Evolutionary conservation across 2,797 vertebrate species (phyloP), one percentile per base, ranked within the genome.

Genomic region (Tapera naevia): DNA sequence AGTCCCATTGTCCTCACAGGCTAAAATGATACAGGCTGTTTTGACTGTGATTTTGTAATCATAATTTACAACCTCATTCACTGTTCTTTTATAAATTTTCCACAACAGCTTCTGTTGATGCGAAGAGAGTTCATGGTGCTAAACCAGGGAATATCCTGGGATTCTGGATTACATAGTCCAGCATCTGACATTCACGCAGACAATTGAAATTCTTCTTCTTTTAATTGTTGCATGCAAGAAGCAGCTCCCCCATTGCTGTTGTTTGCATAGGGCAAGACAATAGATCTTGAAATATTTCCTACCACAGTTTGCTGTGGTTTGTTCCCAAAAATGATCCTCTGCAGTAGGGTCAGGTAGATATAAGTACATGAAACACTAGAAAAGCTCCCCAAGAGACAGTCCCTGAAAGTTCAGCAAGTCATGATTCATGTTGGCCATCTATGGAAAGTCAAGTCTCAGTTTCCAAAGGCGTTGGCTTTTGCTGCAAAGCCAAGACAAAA

Each of bases 1-100:
- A 48, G 7, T 22, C 17, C 37, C 9, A 17, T 41, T n/a, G 30
- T 81, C 28, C 57, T 43, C 7, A 25, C 0, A 46, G 5, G 4
- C 1, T 69, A 39, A 14, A 41, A 86, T 0, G 2, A 43, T 39
- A n/a, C 3, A 27, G 8, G 11, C 10, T 64, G 7, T 7, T 80
- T 53, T 7, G 8, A 50, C 33, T 24, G 16, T 43, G 64, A 62
- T 88, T 83, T 85, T 85, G 45, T 15, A 74, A 76, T 12, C 32
- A 56, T 62, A 62, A 23, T 48, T 65, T 73, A 9, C 4, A 19
- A 11, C 3, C 13, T 64, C 10, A 9, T 62, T 64, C 23, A 30
- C 3, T 72, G 7, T 2, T 66, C 57, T 69, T 64, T 71, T 37
- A 56, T 53, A 2, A 71, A 75, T 32, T 81, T 37, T 11, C 61